Evolutionary conservation across 2,888 invertebrate genomes (phyloP), one percentile per base, ranked within the genome.

Genomic region (Glyphotaelius pellucidus): DNA sequence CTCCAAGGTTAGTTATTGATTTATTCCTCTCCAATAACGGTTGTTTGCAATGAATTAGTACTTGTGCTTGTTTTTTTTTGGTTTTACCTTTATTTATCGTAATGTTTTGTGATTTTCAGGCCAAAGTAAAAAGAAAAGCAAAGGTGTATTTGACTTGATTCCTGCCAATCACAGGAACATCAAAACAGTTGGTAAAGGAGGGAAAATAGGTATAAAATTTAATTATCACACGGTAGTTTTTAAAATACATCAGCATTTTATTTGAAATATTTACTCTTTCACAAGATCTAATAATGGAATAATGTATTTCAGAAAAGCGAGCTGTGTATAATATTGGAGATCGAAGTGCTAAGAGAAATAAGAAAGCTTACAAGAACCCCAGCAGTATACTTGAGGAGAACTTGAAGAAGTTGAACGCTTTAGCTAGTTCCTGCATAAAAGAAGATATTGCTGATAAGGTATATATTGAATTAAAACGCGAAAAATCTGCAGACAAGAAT

Each of bases 391-490:
- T 95, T 0, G 95, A 96, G 84, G 95, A 96, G 91, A 97, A 96
- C 93, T 94, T 97, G 2, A 94, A 95, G 92, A 96, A 95, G 93
- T 94, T 97, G 83, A 94, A 96, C 80, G 94, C 95, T 2, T 94
- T 97, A 0, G 96, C 96, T n/a, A 94, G 94, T 87, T 95, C 95
- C 0, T 94, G 94, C 3, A 94, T 96, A 0, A 94, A 96, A 91
- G 93, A 94, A 11, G 94, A 94, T 1, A 94, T 95, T 31, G 94
- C 95, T n/a, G 94, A 95, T n/a, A 96, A 96, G 95, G 96, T 97
- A 14, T 5, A 35, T 86, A 15, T 81, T 81, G 14, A 81, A 31
- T 11, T 19, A 14, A 35, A 35, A 35, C 35, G 35, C 35, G 5
- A 35, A 35, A 35, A 35, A 35, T 35, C 3, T 35, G 35, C 35